Conservation (phyloP, 2,113 vertebrate species). For the Bujurquina vittata region DNA sequence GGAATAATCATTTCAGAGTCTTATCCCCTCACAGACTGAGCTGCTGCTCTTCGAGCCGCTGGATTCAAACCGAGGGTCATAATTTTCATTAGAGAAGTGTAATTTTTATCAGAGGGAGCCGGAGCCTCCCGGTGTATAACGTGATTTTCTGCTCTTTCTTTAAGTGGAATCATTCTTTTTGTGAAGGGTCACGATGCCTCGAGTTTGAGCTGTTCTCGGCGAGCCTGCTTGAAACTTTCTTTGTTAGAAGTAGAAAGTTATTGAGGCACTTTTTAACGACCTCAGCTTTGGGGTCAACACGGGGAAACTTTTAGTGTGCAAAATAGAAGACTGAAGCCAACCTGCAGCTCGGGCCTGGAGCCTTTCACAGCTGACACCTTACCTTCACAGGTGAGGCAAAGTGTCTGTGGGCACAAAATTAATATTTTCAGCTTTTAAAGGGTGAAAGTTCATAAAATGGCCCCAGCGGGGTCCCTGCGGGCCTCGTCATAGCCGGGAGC, state of each 20-base stretch:
- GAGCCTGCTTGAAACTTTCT: not conserved
- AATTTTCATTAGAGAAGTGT: not conserved
- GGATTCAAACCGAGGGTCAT: not conserved
- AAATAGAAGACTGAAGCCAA: not conserved
- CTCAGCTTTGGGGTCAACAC: not conserved
- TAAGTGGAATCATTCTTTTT: not conserved
- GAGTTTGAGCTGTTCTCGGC: not conserved
- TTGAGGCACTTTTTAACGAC: not conserved
- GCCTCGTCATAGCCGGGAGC: no score
- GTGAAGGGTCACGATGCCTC: not conserved
- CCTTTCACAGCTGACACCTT: not conserved
- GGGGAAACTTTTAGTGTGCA: not conserved
- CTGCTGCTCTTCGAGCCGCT: not conserved
- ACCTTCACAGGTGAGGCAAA: not conserved
- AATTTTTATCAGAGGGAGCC: conserved; percentile 7
- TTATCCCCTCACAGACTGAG: not conserved
- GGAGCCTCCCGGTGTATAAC: not conserved
- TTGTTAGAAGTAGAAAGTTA: not conserved
- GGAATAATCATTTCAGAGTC: not conserved
- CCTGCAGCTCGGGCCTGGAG: not conserved
- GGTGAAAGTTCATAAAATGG: not conserved
- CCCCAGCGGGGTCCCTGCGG: no score
- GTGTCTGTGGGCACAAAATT: not conserved
- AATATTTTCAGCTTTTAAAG: not conserved
- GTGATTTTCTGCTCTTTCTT: not conserved